A percentile compares a stretch with the other conserved stretches of the same genome.
phyloP scores from a whole-genome alignment of 2,797 vertebrate species.

The Moxostoma hubbsi region DNA sequence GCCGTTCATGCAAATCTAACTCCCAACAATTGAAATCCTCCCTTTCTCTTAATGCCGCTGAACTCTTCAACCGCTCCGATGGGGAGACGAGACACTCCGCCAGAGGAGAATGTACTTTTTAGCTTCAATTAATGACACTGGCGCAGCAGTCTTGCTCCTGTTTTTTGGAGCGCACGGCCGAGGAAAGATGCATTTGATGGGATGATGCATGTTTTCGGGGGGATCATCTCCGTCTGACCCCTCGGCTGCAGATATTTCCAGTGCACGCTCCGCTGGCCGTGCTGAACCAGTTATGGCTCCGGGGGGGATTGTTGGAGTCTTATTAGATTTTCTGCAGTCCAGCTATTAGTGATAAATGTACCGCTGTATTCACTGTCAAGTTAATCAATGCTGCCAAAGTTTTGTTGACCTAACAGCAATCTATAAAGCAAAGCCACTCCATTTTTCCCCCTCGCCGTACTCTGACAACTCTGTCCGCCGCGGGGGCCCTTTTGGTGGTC shows the following conservation, averaged over 20 bases:
- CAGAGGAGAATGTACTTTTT: slow-evolving; percentile 20
- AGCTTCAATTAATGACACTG: slow-evolving; percentile 38
- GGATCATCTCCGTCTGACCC: slow-evolving; percentile 59
- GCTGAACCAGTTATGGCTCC: slow-evolving; percentile 87
- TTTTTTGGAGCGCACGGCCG: not conserved
- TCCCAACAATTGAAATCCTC: slow-evolving; percentile 20
- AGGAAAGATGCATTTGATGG: slow-evolving; percentile 61
- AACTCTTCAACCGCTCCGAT: slow-evolving; percentile 30
- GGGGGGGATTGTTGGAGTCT: slow-evolving; percentile 89
- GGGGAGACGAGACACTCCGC: slow-evolving; percentile 4
- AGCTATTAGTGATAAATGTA: slow-evolving; percentile 93
- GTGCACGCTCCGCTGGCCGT: slow-evolving; percentile 84
- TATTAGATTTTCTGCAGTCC: slow-evolving; percentile 92
- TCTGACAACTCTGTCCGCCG: slow-evolving; percentile 84
- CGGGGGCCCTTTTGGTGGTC: slow-evolving; percentile 68
- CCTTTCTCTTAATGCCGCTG: slow-evolving; percentile 4
- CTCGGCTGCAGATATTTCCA: slow-evolving; percentile 80
- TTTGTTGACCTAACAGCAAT: slow-evolving; percentile 95
- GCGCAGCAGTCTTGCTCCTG: not conserved
- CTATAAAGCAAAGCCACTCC: slow-evolving; percentile 78
- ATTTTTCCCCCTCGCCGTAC: slow-evolving; percentile 73
- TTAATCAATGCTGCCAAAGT: slow-evolving; percentile 97
- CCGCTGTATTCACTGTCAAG: slow-evolving; percentile 92
- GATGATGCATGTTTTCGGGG: slow-evolving; percentile 63
- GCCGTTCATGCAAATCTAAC: slow-evolving; percentile 61